Conservation (phyloP, 2,797 vertebrate genomes). For the Octomys mimax region DNA sequence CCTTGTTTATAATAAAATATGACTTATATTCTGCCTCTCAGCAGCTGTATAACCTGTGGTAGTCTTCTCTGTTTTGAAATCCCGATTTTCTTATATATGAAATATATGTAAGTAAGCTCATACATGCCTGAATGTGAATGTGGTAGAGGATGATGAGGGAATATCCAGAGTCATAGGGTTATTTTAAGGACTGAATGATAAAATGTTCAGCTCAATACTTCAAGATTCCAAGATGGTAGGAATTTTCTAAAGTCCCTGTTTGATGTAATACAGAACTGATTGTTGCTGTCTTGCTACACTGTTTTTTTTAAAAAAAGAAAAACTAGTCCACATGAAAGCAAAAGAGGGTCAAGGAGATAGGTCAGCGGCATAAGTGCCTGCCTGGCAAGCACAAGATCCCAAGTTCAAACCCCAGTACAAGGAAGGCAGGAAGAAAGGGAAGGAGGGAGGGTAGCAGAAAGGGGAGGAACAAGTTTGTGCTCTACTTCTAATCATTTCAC, state of each 20-base stretch:
- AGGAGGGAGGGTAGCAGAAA: no score
- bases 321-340: not conserved
- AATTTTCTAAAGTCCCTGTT: slow-evolving; percentile 30
- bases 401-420: no score
- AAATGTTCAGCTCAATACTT: slow-evolving; percentile 10
- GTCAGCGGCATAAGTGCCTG: no score
- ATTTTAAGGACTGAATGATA: slow-evolving; percentile 39
- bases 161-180: not conserved
- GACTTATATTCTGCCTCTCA: slow-evolving; percentile 10
- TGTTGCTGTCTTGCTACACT: not conserved
- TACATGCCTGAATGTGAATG: not conserved
- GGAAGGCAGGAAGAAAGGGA: no score
- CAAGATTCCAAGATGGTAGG: not conserved
- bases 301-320: not conserved
- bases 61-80: slow-evolving; percentile 37
- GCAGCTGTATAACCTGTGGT: not conserved
- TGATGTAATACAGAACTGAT: not conserved
- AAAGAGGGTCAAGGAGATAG: not conserved
- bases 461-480: not conserved
- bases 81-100: not conserved
- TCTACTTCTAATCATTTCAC: slow-evolving; percentile 37
- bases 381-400: no score
- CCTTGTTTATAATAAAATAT: slow-evolving; percentile 41
- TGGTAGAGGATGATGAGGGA: not conserved
- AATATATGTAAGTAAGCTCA: not conserved